Evolutionary conservation across 1,140 invertebrate genomes (phyloP).

Genomic region (Calliphora vicina): DNA sequence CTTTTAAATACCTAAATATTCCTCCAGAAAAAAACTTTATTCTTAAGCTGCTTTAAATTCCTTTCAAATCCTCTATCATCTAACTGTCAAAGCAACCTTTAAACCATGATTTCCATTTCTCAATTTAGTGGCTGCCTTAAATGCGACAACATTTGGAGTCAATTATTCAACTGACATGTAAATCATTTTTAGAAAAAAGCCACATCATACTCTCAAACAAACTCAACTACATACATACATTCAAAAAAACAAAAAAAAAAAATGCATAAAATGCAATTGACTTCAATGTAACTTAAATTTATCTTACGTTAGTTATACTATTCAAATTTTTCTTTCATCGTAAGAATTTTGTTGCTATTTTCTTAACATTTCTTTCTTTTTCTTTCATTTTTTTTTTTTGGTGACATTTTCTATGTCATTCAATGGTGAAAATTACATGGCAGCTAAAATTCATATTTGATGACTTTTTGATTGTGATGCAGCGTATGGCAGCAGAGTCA

Average conservation of each 20-base stretch:
- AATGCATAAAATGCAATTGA: slow-evolving; percentile 30
- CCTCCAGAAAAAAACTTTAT: no score
- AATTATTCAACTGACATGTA: slow-evolving; percentile 24
- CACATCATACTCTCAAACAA: neutral
- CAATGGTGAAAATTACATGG: slow-evolving; percentile 31
- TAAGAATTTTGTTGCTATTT: neutral
- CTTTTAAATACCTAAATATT: no score
- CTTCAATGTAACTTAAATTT: slow-evolving; percentile 23
- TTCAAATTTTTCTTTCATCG: neutral
- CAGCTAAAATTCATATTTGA: slow-evolving; percentile 32
- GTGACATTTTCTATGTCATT: neutral
- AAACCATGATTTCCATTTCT: no score
- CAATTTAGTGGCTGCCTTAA: no score
- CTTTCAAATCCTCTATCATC: no score
- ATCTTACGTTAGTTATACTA: neutral
- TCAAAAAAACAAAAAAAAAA: no score
- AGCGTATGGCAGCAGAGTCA: neutral
- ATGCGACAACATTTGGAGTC: neutral
- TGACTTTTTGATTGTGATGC: slow-evolving; percentile 25
- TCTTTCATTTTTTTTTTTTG: neutral
- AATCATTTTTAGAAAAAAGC: neutral
- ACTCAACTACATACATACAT: no score
- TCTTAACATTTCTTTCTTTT: neutral
- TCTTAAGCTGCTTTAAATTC: no score
- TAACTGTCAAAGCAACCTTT: no score